phyloP scores from a whole-genome alignment of 1,140 invertebrate genomes.

The Hesperophylax magnus region DNA sequence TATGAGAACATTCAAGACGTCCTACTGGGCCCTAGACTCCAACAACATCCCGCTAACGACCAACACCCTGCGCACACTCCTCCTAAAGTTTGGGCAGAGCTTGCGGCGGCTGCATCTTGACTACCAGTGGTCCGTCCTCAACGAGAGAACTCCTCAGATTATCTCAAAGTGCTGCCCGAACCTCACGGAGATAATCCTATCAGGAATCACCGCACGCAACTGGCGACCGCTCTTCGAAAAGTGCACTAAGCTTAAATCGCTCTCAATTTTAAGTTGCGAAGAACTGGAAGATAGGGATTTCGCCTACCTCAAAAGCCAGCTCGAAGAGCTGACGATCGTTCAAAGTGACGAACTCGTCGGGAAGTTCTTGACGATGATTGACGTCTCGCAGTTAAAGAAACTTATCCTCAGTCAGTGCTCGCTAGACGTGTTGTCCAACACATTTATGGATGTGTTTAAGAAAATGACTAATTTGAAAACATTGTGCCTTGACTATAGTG shows the following conservation, averaged over 20 bases:
- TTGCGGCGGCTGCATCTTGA: constrained; percentile 65
- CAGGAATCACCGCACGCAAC: constrained; percentile 58
- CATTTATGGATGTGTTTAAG: constrained; percentile 62
- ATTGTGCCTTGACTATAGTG: constrained; percentile 63
- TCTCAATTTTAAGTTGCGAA: constrained; percentile 65
- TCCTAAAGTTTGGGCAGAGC: constrained; percentile 61
- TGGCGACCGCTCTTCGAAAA: constrained; percentile 67
- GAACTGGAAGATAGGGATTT: constrained; percentile 61
- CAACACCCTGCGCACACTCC: constrained; percentile 63
- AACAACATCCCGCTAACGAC: constrained; percentile 62
- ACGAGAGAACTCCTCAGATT: constrained; percentile 67
- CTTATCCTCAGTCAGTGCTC: constrained; percentile 66
- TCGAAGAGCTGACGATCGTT: constrained; percentile 63
- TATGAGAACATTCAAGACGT: constrained; percentile 65
- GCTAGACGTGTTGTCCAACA: constrained; percentile 59
- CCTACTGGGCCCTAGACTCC: constrained; percentile 61
- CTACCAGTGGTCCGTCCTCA: constrained; percentile 65
- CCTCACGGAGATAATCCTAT: constrained; percentile 65
- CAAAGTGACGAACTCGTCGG: constrained; percentile 66
- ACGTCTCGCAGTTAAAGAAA: constrained; percentile 59
- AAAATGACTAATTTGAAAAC: constrained; percentile 61
- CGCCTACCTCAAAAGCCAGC: constrained; percentile 30
- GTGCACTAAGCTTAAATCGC: constrained; percentile 63
- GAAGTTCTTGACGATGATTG: constrained; percentile 58
- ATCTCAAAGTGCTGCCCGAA: constrained; percentile 67